These are phyloP conservation scores for Sebastes minor DNA, from an alignment of 2,797 vertebrate species.

Conservation along the genomic window DNA sequence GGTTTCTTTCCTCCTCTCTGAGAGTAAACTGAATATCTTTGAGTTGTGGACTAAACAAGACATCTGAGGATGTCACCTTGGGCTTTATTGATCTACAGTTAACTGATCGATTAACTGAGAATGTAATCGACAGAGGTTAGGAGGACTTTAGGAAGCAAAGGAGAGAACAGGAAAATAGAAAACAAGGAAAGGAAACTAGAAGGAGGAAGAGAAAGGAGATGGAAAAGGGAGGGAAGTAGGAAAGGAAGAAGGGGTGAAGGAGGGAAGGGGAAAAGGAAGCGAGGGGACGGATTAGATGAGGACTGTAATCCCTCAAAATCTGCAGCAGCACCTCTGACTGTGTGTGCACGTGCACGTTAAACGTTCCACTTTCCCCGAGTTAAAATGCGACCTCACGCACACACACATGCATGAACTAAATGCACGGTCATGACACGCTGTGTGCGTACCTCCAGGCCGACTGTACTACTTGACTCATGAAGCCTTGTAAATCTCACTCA, in stretches of 20 bases:
- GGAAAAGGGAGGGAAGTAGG: background rate
- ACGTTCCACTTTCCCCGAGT: slow-evolving; percentile 5
- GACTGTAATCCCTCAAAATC: slow-evolving; percentile 38
- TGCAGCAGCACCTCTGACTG: slow-evolving; percentile 20
- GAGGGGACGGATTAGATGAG: slow-evolving; percentile 10
- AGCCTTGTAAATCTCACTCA: background rate
- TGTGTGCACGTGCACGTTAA: background rate
- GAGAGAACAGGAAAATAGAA: background rate
- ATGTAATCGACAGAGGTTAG: background rate
- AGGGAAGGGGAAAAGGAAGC: background rate
- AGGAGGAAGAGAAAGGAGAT: background rate
- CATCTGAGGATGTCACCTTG: no score
- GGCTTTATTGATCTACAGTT: no score
- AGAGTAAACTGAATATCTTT: no score
- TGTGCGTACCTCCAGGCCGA: background rate
- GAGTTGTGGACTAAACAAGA: no score
- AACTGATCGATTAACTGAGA: no score
- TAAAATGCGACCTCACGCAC: slow-evolving; percentile 9
- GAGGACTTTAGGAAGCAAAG: background rate
- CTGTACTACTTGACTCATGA: background rate
- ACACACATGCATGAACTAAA: background rate
- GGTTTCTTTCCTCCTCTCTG: no score
- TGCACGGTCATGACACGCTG: slow-evolving; percentile 22
- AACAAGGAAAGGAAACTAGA: background rate
- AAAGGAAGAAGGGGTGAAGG: background rate